Conservation (phyloP, 2,888 invertebrate species). For the Eupeodes latifasciatus region DNA sequence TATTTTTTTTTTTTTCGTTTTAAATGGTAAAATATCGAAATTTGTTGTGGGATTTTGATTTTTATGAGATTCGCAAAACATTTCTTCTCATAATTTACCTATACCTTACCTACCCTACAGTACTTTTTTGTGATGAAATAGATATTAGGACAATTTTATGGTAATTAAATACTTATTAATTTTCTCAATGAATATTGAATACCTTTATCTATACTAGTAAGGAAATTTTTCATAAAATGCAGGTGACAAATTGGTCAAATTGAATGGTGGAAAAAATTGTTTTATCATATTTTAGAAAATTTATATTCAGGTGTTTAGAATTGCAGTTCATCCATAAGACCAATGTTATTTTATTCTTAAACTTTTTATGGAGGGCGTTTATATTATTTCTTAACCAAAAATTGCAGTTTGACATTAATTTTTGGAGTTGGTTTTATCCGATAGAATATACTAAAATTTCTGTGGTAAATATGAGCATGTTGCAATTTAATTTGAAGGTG, state of each 20-base stretch:
- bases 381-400: too few species aligned
- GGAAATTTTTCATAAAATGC: background rate
- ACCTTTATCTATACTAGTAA: background rate
- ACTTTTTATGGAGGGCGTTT: too few species aligned
- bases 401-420: too few species aligned
- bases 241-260: background rate
- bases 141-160: slow-evolving; percentile 22
- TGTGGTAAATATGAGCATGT: too few species aligned
- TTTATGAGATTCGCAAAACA: slow-evolving; percentile 11
- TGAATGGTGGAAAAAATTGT: background rate
- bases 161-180: slow-evolving; percentile 9
- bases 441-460: too few species aligned
- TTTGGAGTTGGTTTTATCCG: too few species aligned
- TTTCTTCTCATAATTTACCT: slow-evolving; percentile 25
- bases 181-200: background rate
- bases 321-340: too few species aligned
- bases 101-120: too few species aligned
- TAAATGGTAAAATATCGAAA: background rate
- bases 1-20: background rate
- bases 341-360: too few species aligned
- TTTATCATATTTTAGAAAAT: too few species aligned
- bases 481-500: too few species aligned
- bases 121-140: slow-evolving; percentile 19
- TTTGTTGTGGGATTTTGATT: slow-evolving; percentile 20
- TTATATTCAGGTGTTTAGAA: too few species aligned